Percentiles rank a stretch among this genome's conserved stretches.
Evolutionary conservation across 2,888 invertebrate species (phyloP).

Genomic region (Conistra vaccinii): DNA sequence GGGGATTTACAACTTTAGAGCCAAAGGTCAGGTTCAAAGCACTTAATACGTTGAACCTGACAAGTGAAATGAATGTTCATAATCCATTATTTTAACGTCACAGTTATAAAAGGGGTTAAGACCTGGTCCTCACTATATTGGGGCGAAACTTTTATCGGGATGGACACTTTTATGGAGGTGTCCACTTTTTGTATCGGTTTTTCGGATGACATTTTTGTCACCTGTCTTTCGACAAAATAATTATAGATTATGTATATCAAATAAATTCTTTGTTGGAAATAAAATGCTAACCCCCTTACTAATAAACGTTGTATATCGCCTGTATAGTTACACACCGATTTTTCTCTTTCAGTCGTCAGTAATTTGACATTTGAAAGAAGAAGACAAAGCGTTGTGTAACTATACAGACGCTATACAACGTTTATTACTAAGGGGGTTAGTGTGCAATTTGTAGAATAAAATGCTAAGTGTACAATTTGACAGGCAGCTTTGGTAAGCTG

Average conservation of each 20-base stretch:
- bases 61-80: constrained; percentile 41
- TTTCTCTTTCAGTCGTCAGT: too few species aligned
- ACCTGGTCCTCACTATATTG: background rate
- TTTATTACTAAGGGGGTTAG: too few species aligned
- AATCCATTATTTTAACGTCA: constrained; percentile 38
- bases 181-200: background rate
- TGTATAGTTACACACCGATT: too few species aligned
- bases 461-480: background rate
- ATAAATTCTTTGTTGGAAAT: background rate
- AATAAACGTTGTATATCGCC: too few species aligned
- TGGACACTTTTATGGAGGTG: background rate
- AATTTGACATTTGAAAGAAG: too few species aligned
- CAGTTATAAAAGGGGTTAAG: constrained; percentile 19
- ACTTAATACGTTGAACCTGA: constrained; percentile 42
- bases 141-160: background rate
- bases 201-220: background rate
- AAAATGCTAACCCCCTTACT: too few species aligned
- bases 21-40: constrained; percentile 59
- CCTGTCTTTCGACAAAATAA: background rate
- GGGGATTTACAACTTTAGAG: constrained; percentile 55
- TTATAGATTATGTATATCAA: too few species aligned
- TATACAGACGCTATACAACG: too few species aligned
- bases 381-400: too few species aligned
- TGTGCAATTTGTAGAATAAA: background rate
- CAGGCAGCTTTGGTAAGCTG: background rate